Evolutionary conservation across 2,113 vertebrate genomes (phyloP).

Genomic region (Ictalurus punctatus): DNA sequence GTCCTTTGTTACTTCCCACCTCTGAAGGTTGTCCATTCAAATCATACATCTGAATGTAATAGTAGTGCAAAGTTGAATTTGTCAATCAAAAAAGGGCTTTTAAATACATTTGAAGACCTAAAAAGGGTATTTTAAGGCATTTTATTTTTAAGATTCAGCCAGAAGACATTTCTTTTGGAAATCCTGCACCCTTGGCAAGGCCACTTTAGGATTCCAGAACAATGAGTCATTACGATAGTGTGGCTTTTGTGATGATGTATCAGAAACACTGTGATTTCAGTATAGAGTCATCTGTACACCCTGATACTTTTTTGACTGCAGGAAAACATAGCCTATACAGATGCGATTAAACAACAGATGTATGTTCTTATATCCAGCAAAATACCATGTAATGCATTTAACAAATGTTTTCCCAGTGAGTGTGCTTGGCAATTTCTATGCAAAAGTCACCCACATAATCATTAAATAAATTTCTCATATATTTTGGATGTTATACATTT

Average conservation of each 20-base stretch:
- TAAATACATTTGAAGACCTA: background rate
- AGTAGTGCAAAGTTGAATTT: background rate
- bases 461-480: background rate
- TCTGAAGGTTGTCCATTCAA: background rate
- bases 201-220: constrained; percentile 2
- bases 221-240: constrained; percentile 33
- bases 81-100: background rate
- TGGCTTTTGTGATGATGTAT: constrained; percentile 27
- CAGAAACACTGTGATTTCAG: constrained; percentile 16
- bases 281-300: background rate
- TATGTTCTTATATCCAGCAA: background rate
- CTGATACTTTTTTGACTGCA: background rate
- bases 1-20: background rate
- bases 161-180: constrained; percentile 3
- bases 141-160: background rate
- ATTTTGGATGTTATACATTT: background rate
- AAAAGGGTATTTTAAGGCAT: background rate
- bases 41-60: background rate
- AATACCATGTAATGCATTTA: background rate
- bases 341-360: background rate
- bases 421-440: background rate
- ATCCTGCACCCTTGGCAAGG: constrained; percentile 2
- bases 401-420: background rate
- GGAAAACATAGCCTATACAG: background rate
- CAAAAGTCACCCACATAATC: background rate